Evolutionary conservation across 2,888 invertebrate genomes (phyloP).

Genomic region (Pimpla rufipes): DNA sequence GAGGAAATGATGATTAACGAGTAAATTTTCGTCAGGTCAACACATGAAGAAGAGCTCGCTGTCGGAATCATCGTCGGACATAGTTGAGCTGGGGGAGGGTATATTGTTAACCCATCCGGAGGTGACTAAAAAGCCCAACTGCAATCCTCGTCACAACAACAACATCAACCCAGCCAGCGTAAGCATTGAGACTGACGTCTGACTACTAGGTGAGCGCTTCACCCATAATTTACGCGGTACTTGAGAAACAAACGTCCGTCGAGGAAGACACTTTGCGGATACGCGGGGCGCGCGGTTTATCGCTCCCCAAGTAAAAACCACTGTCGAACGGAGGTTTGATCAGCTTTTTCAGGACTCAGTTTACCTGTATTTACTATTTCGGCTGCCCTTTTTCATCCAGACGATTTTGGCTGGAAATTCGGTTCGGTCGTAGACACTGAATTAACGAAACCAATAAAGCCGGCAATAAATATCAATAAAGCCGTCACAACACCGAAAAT

Average conservation of each 20-base stretch:
- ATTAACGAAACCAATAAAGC: neutral
- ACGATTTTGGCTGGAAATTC: neutral
- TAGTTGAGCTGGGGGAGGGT: constrained; percentile 96
- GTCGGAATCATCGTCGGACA: constrained; percentile 95
- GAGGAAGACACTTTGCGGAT: neutral
- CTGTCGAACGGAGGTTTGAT: neutral
- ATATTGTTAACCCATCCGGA: constrained; percentile 89
- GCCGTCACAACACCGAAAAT: neutral
- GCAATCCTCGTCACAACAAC: constrained; percentile 91
- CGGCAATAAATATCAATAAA: neutral
- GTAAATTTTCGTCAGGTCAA: constrained; percentile 88
- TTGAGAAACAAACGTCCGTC: neutral
- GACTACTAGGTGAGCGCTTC: constrained; percentile 92
- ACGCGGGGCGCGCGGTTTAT: neutral
- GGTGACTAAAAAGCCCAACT: constrained; percentile 90
- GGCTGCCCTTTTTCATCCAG: neutral
- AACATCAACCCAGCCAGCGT: constrained; percentile 91
- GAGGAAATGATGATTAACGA: constrained; percentile 9
- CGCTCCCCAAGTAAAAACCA: neutral
- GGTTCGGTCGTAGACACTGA: neutral
- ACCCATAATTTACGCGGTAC: constrained; percentile 8
- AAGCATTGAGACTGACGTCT: constrained; percentile 98
- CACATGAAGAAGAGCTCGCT: constrained; percentile 95
- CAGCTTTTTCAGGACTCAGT: too few species aligned
- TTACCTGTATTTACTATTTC: neutral